phyloP scores from a whole-genome alignment of 2,888 invertebrate genomes.

The Temnothorax ravouxi region DNA sequence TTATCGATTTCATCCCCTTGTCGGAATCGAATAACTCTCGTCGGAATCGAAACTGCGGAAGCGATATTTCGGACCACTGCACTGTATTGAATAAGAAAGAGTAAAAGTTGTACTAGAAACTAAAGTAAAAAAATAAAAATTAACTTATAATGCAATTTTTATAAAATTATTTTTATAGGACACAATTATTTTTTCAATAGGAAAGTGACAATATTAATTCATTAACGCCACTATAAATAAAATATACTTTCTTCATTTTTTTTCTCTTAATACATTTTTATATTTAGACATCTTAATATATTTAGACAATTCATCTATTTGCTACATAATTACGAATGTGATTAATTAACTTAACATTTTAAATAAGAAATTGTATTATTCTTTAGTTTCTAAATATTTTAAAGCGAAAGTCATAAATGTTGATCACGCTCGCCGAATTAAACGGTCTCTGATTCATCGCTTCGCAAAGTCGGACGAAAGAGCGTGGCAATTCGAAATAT shows the following conservation, averaged over 20 bases:
- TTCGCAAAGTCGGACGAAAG: background rate
- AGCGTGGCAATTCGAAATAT: constrained; percentile 62
- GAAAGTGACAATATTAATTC: background rate
- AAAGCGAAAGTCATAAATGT: background rate
- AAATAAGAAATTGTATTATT: background rate
- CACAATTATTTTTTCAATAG: background rate
- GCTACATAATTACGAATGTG: background rate
- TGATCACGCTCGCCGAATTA: background rate
- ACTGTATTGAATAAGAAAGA: background rate
- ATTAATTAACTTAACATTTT: background rate
- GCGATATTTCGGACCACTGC: background rate
- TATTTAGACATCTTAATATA: no score
- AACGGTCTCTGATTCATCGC: background rate
- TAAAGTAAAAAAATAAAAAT: background rate
- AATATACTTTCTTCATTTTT: background rate
- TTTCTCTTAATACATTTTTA: background rate
- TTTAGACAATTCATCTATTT: background rate
- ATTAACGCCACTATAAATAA: background rate
- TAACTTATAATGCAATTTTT: background rate
- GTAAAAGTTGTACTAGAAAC: background rate
- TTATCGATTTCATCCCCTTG: constrained; percentile 23
- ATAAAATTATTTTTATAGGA: background rate
- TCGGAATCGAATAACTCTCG: constrained; percentile 25
- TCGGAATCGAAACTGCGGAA: background rate
- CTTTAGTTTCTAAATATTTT: background rate